Evolutionary conservation across 30 jellyfish, hydroid and myxozoan genomes (phyloP).

Genomic region (Morbakka virulenta): DNA sequence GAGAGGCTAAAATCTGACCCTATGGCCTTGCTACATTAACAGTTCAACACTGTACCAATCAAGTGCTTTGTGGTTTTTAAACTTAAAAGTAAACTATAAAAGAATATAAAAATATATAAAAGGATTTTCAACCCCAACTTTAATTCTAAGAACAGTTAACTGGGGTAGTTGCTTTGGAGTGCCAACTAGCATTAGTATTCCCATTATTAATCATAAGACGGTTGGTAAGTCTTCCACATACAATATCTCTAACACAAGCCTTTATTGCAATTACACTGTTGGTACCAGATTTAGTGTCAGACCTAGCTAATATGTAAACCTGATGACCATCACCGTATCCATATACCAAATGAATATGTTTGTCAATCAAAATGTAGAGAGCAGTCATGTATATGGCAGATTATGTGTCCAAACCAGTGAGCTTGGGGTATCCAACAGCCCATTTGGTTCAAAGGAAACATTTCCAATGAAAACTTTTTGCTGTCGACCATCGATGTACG

Average conservation of each 20-base stretch:
- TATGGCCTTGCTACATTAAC: too few species aligned
- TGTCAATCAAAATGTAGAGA: constrained; percentile 6
- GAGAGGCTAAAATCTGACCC: too few species aligned
- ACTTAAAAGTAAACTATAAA: too few species aligned
- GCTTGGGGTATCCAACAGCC: neutral
- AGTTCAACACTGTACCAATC: too few species aligned
- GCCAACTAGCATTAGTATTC: constrained; percentile 40
- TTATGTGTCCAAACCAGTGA: neutral
- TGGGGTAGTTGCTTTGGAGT: constrained; percentile 49
- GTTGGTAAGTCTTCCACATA: too few species aligned
- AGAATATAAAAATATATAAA: too few species aligned
- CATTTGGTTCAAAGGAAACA: neutral
- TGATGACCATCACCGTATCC: constrained; percentile 46
- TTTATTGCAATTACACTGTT: constrained; percentile 8
- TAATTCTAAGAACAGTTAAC: constrained; percentile 21
- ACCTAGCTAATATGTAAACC: constrained; percentile 32
- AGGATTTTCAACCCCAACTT: constrained; percentile 59
- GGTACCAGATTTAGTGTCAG: constrained; percentile 5
- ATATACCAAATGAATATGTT: constrained; percentile 37
- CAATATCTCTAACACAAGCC: constrained; percentile 19
- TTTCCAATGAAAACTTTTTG: neutral
- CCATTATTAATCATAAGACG: constrained; percentile 43
- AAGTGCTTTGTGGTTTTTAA: too few species aligned
- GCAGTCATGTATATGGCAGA: neutral
- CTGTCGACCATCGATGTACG: neutral